Base-by-base conservation (phyloP, 2,888 invertebrate genomes). In the Tenthredo scrophulariae region DNA sequence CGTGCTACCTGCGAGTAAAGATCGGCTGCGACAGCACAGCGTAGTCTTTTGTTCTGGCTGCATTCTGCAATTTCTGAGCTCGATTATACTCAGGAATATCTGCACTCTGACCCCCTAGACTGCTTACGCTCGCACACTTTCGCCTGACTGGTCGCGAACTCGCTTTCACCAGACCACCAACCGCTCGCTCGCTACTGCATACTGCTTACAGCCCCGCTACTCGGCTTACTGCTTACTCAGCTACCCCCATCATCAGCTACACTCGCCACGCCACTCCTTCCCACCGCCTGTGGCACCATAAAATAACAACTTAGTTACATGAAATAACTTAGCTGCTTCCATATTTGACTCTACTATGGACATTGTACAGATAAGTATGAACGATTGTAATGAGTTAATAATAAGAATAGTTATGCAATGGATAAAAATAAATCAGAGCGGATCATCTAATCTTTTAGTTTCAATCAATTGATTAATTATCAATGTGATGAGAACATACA, bases 231-330 rank as follows among this genome's bases (percentile, higher is more conserved):
- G 85, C 85, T 85, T 85, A 85, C 91, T 92, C 92, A 90, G 92
- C 92, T 92, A 92, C 92, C 91, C 88, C 92, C 92, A 92, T 92
- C 92, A 92, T 92, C 92, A 89, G 92, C 92, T 91, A 92, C 92
- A 92, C 91, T 92, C 92, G 92, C 91, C 91, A 91, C 91, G 92
- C 92, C 92, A 92, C 92, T 91, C 92, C 92, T 91, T 92, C 91
- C 91, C 92, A 92, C 93, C 92, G 92, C 93, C 93, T 93, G 93
- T 93, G 93, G 93, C 93, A 93, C 93, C 93, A 93, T 92, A 93
- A 93, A 93, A 93, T 93, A 89, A 93, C 90, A 93, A 92, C 93
- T 93, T 93, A 93, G 91, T 91, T 92, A 91, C 88, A 89, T 89
- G 87, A 88, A 88, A 89, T 88, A 88, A 90, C 89, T 89, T 86